Evolutionary conservation across 2,113 vertebrate genomes (phyloP), one percentile per base, ranked within the genome.

Genomic region (Leptobrachium ailaonicum): DNA sequence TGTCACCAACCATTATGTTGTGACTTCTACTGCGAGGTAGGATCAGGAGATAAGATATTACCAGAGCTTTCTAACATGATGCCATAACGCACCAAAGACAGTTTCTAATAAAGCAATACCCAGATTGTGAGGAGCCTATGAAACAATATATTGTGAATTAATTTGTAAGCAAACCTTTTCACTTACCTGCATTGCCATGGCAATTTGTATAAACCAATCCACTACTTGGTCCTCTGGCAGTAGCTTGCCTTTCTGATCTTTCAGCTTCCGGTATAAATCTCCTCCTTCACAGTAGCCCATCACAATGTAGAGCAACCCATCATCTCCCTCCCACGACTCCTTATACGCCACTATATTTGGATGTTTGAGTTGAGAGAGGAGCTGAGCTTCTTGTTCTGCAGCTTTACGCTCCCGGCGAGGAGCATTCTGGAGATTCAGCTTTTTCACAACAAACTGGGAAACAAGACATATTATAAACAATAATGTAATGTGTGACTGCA

Each of bases 271-370:
- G 84, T 99, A 98, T 9, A 99, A 92, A 76, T 99, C 98, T 13
- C 98, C 98, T 43, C 97, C 97, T 89, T 99, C 98, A 0, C 98
- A 99, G 92, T 96, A 99, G 78, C 95, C 96, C 97, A 99, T 98
- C 66, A 95, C 97, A 1, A 99, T 99, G 75, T 98, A 98, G 0
- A 99, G 90, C 41, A 96, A 92, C 75, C 94, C 94, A 56, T 98
- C 95, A 0, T 92, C 90, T 41, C 96, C 96, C 84, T 99, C 96
- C 98, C 97, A 99, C 0, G 97, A 99, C 87, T 98, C 98, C 71
- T 93, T 92, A 87, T 99, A 99, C 14, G 94, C 96, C 82, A 99
- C 97, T 1, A 99, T 99, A 87, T 99, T 99, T 2, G 98, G 98
- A 80, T 99, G 98, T 50, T 93, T 93, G 81, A 99, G 83, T 83